Base-by-base conservation (phyloP, 2,113 vertebrate species). In the Lepus americanus region DNA sequence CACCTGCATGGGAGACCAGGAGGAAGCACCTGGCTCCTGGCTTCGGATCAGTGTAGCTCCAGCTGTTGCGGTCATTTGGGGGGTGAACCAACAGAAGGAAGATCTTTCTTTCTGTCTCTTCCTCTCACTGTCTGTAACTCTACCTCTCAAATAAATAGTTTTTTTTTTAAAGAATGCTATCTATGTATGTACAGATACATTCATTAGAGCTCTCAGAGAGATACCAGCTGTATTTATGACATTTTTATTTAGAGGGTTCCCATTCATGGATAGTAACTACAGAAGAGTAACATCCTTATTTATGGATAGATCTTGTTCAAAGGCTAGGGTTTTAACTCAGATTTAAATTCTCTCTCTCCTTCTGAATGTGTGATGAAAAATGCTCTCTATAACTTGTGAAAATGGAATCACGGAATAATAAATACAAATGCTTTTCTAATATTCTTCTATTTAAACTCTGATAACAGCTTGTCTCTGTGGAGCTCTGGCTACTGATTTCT, bases 401-500 rank as follows among this genome's bases (percentile, higher is more conserved):
- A 95, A 51, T 9, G 81, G 81, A 94, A 96, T 88, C 61, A 90
- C 64, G 90, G 94, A 67, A 59, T 82, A 94, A 67, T 80, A 95
- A 95, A 79, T 61, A 95, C 1, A 93, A 90, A 51, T 61, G 84
- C 72, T 95, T 79, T 23, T 87, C 4, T 19, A 51, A 82, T 96
- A 94, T 95, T 93, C 92, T 97, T 70, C 87, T 96, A 55, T 59
- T 79, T 93, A 95, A 92, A 89, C 73, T 87, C 79, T 0, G 2
- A 94, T 90, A 92, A 93, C 10, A 92, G 63, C 61, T 85, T 90
- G 29, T 96, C 79, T 67, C 73, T 97, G 17, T 14, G 0, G 79
- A 72, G 19, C 79, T 95, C 79, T 70, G 67, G 31, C 66, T 97
- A 63, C 20, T n/a, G 66, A 96, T 97, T 85, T 96, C 92, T 93